These are phyloP conservation scores for Thunnus albacares DNA, from an alignment of 2,797 vertebrate genomes.

Conservation along the genomic window DNA sequence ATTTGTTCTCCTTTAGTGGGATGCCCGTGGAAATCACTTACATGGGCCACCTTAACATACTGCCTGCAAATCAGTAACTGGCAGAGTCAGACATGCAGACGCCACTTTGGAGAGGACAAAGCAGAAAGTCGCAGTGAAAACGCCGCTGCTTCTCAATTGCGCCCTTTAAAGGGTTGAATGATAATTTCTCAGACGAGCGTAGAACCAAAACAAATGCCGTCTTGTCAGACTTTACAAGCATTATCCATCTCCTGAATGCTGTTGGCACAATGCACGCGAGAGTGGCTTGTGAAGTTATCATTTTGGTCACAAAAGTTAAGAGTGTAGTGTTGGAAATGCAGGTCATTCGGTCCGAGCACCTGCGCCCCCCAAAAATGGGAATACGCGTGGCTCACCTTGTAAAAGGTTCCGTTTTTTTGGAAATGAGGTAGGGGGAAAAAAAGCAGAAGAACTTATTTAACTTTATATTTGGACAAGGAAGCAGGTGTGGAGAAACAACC, in stretches of 20 bases:
- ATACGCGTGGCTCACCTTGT: conserved; percentile 38
- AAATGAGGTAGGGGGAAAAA: no score
- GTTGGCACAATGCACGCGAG: conserved; percentile 67
- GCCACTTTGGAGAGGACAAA: conserved; percentile 94
- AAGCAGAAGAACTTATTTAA: not conserved
- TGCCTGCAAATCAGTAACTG: conserved; percentile 98
- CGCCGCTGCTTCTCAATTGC: conserved; percentile 83
- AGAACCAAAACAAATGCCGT: conserved; percentile 77
- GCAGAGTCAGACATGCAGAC: conserved; percentile 98
- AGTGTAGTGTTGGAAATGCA: conserved; percentile 25
- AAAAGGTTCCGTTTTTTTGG: not conserved
- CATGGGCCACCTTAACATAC: conserved; percentile 97
- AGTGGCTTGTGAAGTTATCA: conserved; percentile 69
- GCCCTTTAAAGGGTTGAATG: conserved; percentile 82
- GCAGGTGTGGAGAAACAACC: conserved; percentile 48
- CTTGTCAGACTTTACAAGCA: conserved; percentile 84
- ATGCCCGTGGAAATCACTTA: conserved; percentile 98
- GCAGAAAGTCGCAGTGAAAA: conserved; percentile 83
- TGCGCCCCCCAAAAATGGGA: conserved; percentile 43
- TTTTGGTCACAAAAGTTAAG: conserved; percentile 74
- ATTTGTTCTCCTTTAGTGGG: conserved; percentile 99
- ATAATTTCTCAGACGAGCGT: conserved; percentile 85
- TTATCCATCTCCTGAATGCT: conserved; percentile 78
- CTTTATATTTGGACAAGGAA: conserved; percentile 5
- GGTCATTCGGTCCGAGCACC: conserved; percentile 65